Base-by-base conservation (phyloP, 2,113 vertebrate genomes). In the Osmerus mordax region DNA sequence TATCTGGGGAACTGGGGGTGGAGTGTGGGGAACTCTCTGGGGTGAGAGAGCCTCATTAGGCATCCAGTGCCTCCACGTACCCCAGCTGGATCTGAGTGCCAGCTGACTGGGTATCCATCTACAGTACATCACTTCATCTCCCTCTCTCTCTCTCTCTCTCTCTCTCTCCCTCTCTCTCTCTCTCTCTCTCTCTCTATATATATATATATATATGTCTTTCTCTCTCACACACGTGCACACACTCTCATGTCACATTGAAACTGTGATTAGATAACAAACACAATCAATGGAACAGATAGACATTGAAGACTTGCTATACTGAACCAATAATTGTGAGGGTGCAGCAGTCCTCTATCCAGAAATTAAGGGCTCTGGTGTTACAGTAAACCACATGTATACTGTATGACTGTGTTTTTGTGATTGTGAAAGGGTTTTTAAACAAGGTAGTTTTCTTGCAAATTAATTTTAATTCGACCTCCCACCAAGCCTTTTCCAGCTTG, bases 31-130 rank as follows among this genome's bases (percentile, higher is more conserved):
- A 85, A 79, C 66, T 88, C 89, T 89, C 88, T 73, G 8, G 89
- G 84, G 87, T 84, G 74, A 84, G 84, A 89, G 85, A 84, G 87
- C 82, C 89, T 91, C 89, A 90, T 91, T 90, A 91, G 84, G 87
- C 88, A 91, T 84, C 82, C 84, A 83, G 83, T 77, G 82, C 76
- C 78, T 89, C 78, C 76, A 81, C 76, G 83, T 86, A 88, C 84
- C 86, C 88, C 88, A 91, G 87, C 87, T 88, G 86, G 84, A 86
- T 84, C 83, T 84, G 81, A 86, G 78, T 89, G 87, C 87, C 88
- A 90, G 85, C 81, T 88, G 82, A 84, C 84, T 84, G 84, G 87
- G 82, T 83, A 87, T 62, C 28, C 71, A 32, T 55, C n/a, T 55
- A 18, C 60, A 72, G 29, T 15, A 28, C 25, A 11, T 54, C 9